phyloP scores from a whole-genome alignment of 2,888 invertebrate genomes.

The Masnerella sp. region DNA sequence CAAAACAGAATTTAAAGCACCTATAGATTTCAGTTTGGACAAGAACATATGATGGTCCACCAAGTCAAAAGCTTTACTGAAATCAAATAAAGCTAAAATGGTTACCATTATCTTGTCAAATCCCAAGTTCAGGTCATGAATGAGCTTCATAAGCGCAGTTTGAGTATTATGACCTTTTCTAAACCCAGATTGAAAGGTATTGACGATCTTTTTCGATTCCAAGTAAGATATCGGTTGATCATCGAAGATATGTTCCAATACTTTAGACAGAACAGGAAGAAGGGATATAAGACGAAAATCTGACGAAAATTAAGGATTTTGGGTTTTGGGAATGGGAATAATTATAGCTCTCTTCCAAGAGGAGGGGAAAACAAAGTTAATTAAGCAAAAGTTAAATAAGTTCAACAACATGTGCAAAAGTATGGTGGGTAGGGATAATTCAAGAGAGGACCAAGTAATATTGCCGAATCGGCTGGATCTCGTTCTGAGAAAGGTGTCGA shows the following conservation, averaged over 20 bases:
- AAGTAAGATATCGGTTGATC: neutral
- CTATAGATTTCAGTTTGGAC: neutral
- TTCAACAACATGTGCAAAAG: neutral
- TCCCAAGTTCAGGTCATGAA: neutral
- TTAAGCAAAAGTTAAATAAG: neutral
- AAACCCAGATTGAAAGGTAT: neutral
- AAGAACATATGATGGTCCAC: neutral
- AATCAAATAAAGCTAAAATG: neutral
- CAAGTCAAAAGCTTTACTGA: neutral
- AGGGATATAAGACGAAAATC: conserved; percentile 2
- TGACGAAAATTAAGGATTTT: neutral
- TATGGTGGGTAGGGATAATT: neutral
- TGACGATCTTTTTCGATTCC: neutral
- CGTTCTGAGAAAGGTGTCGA: no score
- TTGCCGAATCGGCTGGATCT: no score
- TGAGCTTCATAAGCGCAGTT: neutral
- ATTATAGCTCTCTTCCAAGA: neutral
- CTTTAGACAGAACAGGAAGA: neutral
- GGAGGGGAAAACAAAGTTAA: neutral
- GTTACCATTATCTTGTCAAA: neutral
- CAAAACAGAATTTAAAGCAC: neutral
- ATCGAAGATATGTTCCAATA: neutral
- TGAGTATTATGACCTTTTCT: neutral
- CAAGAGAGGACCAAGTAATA: no score
- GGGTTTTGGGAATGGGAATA: neutral